These are phyloP conservation scores for Bombyx mori DNA, from an alignment of 1,140 invertebrate genomes.

Conservation along the genomic window ASM3026992v2 NC_085122.1:13330501-13331000, in stretches of 20 bases:
- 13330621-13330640: too few species aligned
- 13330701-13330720: slow-evolving; percentile 12
- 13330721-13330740: slow-evolving; percentile 79
- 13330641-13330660: too few species aligned
- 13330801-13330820: neutral
- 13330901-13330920: slow-evolving; percentile 75
- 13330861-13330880: slow-evolving; percentile 75
- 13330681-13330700: slow-evolving; percentile 2
- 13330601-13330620: too few species aligned
- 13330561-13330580: neutral
- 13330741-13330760: slow-evolving; percentile 79
- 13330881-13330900: slow-evolving; percentile 82
- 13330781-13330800: slow-evolving; percentile 63
- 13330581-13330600: neutral
- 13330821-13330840: neutral
- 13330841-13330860: slow-evolving; percentile 40
- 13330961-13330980: slow-evolving; percentile 2
- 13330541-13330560: neutral
- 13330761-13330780: slow-evolving; percentile 81
- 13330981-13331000: slow-evolving; percentile 3
- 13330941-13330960: slow-evolving; percentile 4
- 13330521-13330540: too few species aligned
- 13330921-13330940: slow-evolving; percentile 68
- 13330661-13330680: neutral
- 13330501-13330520: too few species aligned